Evolutionary conservation across 2,888 invertebrate species (phyloP).

Genomic region (Limulus polyphemus): DNA sequence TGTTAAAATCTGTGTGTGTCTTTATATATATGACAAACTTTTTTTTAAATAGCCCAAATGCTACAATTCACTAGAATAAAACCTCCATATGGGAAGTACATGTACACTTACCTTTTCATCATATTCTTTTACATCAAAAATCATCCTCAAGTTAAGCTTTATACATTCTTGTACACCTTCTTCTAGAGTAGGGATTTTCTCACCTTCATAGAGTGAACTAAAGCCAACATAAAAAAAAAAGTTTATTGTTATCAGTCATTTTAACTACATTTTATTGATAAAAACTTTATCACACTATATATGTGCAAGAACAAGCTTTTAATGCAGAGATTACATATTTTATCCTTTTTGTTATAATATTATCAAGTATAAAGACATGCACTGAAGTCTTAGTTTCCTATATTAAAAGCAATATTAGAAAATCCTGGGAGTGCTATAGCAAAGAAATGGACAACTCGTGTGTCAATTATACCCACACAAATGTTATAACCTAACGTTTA

Average conservation of each 20-base stretch:
- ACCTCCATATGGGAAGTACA: slow-evolving; percentile 8
- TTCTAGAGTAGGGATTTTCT: slow-evolving; percentile 53
- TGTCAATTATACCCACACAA: no score
- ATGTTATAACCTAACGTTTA: no score
- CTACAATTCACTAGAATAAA: background rate
- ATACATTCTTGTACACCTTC: slow-evolving; percentile 55
- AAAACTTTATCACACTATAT: background rate
- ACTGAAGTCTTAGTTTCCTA: no score
- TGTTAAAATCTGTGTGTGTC: no score
- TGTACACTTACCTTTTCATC: slow-evolving; percentile 43
- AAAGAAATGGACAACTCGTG: no score
- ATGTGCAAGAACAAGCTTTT: background rate
- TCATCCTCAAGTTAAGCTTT: slow-evolving; percentile 52
- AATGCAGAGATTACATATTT: slow-evolving; percentile 1
- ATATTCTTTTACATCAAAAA: slow-evolving; percentile 64
- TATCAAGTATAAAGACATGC: background rate
- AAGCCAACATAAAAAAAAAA: background rate
- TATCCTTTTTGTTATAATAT: background rate
- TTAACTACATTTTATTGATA: no score
- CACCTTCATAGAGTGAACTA: slow-evolving; percentile 50
- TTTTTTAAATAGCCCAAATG: no score
- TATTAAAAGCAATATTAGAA: no score
- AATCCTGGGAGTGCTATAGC: no score
- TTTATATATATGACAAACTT: no score
- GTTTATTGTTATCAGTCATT: no score